Evolutionary conservation across 2,797 vertebrate species (phyloP), one percentile per base, ranked within the genome.

Genomic region (Gymnothorax javanicus): DNA sequence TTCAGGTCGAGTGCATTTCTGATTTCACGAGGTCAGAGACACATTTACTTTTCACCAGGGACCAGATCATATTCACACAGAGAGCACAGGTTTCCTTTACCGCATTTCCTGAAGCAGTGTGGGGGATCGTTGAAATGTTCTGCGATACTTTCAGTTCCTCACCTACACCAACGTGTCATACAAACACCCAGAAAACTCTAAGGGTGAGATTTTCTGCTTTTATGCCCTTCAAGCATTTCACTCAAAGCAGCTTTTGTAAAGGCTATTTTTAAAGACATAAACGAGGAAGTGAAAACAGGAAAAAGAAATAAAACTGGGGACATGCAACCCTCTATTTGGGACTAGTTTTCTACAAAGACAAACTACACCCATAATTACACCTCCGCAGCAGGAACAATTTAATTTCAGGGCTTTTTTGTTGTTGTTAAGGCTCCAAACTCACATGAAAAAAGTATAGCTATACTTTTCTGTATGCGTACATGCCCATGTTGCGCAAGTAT

Each of bases 261-360:
- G 52, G 25, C 7, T 81, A 23, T 54, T 54, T 54, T 54, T 52
- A 79, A 52, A 20, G 15, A 7, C 50, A 77, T 52, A 54, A 54
- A 81, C 52, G 77, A 56, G 77, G 77, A 81, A 81, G 77, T 81
- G 50, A 81, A 81, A 81, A 56, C 73, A 77, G 43, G 13, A 77
- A 77, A 77, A 52, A 77, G 12, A 73, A 27, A 73, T 12, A 52
- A 77, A 81, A 9, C 43, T 17, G 11, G 77, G 17, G 23, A 56
- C 20, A 56, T 3, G 23, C 20, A 56, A 81, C 77, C 75, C 43
- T 81, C 50, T n/a, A 81, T 56, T 81, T 81, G 20, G 52, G 9
- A 81, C 77, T 23, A 79, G 75, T 79, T 75, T 75, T 43, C 8
- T 52, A 33, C 4, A 77, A 33, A 52, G 13, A 50, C 13, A 77